Evolutionary conservation across 2,888 invertebrate genomes (phyloP).

Genomic region (Lepidonotus clava): DNA sequence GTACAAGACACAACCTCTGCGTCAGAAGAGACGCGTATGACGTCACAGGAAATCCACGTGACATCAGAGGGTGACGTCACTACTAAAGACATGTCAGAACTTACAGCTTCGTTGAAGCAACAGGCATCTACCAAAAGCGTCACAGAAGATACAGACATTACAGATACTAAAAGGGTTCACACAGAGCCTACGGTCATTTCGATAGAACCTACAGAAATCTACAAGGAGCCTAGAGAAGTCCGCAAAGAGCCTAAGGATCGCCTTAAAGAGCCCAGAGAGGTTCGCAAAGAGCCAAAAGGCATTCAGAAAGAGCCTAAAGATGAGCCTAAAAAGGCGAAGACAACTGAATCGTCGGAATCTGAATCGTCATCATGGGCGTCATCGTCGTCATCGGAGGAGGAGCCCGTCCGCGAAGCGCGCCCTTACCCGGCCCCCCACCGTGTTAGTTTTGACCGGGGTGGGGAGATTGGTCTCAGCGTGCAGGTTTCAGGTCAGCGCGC

Average conservation of each 20-base stretch:
- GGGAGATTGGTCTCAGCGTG: conserved; percentile 22
- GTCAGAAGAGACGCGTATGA: neutral
- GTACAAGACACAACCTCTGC: too few species aligned
- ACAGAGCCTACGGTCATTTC: neutral
- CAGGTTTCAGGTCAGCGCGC: conserved; percentile 45
- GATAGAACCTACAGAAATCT: neutral
- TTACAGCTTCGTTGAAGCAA: neutral
- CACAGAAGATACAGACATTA: too few species aligned
- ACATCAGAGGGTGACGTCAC: neutral
- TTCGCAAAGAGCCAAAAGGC: too few species aligned
- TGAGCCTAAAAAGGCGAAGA: neutral
- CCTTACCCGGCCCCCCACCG: neutral
- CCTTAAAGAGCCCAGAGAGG: too few species aligned
- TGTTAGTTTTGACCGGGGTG: neutral
- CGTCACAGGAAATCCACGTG: neutral
- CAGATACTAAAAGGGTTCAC: too few species aligned
- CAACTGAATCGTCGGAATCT: neutral
- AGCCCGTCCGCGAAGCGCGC: neutral
- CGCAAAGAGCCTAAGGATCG: too few species aligned
- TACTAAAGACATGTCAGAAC: neutral
- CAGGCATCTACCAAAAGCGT: too few species aligned
- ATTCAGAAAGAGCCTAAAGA: too few species aligned
- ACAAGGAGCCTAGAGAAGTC: neutral
- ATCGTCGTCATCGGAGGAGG: neutral
- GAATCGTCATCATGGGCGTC: neutral